Percentiles rank a stretch among this genome's conserved stretches.
These are phyloP conservation scores for Eubasilissa regina DNA, from an alignment of 1,140 invertebrate species.

Conservation along the genomic window DNA sequence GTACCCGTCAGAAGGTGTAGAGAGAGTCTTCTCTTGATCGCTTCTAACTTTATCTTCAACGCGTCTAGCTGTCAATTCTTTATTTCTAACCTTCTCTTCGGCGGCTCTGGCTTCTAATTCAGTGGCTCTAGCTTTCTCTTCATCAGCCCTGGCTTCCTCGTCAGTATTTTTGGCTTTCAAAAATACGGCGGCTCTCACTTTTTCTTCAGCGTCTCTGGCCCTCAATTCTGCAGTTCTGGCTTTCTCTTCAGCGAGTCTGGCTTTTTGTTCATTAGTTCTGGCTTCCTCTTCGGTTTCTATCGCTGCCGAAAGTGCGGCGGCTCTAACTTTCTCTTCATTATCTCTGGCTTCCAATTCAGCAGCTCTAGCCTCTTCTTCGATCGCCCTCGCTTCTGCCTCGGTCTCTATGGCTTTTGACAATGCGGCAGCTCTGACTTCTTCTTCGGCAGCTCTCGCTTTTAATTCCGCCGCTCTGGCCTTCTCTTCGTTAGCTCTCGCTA, in stretches of 20 bases:
- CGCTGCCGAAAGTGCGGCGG: neutral
- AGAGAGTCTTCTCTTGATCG: neutral
- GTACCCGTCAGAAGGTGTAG: too few species aligned
- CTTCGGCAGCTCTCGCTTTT: too few species aligned
- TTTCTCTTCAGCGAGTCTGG: neutral
- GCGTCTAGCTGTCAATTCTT: neutral
- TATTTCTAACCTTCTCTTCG: neutral
- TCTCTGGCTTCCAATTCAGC: conserved; percentile 3
- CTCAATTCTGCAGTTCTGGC: neutral
- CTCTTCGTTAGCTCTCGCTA: conserved; percentile 1
- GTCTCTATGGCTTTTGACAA: too few species aligned
- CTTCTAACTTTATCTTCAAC: too few species aligned
- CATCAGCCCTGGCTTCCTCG: neutral
- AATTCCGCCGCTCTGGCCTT: neutral
- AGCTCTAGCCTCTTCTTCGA: neutral
- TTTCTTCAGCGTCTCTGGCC: neutral
- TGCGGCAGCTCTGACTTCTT: too few species aligned
- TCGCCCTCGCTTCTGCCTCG: neutral
- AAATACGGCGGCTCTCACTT: neutral
- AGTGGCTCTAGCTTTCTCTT: neutral
- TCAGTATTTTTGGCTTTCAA: neutral
- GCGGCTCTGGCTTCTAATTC: neutral
- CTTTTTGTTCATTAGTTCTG: neutral
- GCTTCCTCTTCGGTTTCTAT: neutral
- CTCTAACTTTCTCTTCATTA: conserved; percentile 11